Percentiles rank a stretch among this genome's conserved stretches.
Conservation (phyloP, 2,113 vertebrate species). For the Entomyzon cyanotis region DNA sequence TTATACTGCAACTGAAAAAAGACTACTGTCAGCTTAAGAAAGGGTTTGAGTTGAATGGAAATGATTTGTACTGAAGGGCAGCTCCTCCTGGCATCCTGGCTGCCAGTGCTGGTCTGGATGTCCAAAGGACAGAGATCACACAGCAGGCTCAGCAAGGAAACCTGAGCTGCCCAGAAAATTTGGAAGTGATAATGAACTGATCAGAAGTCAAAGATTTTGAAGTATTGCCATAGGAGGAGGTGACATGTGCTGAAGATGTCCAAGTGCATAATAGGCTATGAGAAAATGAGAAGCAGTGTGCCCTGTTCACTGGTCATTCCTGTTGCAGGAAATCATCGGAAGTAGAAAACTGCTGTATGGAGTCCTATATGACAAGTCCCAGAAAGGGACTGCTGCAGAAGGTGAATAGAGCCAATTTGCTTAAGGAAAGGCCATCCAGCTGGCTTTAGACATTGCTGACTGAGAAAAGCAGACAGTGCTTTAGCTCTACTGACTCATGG, state of each 20-base stretch:
- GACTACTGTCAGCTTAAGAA: neutral
- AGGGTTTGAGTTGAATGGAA: neutral
- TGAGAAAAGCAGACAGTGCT: neutral
- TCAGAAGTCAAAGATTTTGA: neutral
- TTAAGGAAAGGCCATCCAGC: neutral
- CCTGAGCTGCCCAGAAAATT: neutral
- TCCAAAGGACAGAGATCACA: neutral
- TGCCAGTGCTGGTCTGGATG: neutral
- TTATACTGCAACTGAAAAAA: neutral
- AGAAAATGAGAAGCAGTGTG: neutral
- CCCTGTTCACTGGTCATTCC: neutral
- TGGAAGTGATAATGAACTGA: neutral
- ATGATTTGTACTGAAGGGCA: neutral
- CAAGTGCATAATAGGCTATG: neutral
- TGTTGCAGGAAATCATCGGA: neutral
- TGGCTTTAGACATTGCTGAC: neutral
- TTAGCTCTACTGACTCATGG: neutral
- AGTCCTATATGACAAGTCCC: neutral
- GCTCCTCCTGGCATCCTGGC: neutral
- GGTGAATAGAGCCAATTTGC: neutral
- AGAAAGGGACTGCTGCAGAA: neutral
- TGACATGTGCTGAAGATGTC: neutral
- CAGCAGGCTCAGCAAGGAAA: neutral
- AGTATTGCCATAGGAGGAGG: neutral
- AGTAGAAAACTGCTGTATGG: neutral